Base-by-base conservation (phyloP, 2,797 vertebrate species). In the Ctenosaura bakeri region DNA sequence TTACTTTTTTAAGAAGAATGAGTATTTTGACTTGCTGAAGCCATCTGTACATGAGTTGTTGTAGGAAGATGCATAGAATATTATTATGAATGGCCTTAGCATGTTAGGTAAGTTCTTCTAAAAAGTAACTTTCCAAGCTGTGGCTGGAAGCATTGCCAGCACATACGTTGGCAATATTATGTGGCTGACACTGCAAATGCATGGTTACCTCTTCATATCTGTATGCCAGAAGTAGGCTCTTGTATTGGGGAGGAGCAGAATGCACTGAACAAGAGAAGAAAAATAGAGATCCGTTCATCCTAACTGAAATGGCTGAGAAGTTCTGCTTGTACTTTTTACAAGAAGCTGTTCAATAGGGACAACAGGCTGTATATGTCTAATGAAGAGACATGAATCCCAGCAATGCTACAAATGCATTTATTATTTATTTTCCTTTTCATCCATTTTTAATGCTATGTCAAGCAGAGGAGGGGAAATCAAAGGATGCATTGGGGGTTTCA, bases 401-500 rank as follows among this genome's bases (percentile, higher is more conserved):
- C 94, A 96, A 95, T 93, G 95, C 95, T 92, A 94, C 96, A 95
- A 96, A 96, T 96, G 87, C 94, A 97, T 97, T 95, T 94, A 97
- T 97, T 97, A 97, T 97, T 97, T 88, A 96, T 97, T 96, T 94
- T 90, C 91, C 84, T 92, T 71, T 92, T 97, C 96, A 97, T 97
- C 95, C 83, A 97, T 97, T 97, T 97, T 97, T 97, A 95, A 97
- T 97, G 96, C 94, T 95, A 90, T 92, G 96, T 94, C 93, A 97
- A 96, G 96, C 85, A 93, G 35, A 22, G 10, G 16, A 94, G 16
- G 54, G n/a, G 35, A 90, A 95, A 96, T 97, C 97, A 97, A 96
- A 97, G 96, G 89, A 93, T 94, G 95, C 96, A 92, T 92, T 93
- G 94, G 95, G 94, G 91, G 93, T 90, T 94, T 94, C 92, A 89